Base-by-base conservation (phyloP, 1,140 invertebrate genomes). In the Thereuonema tuberculata region DNA sequence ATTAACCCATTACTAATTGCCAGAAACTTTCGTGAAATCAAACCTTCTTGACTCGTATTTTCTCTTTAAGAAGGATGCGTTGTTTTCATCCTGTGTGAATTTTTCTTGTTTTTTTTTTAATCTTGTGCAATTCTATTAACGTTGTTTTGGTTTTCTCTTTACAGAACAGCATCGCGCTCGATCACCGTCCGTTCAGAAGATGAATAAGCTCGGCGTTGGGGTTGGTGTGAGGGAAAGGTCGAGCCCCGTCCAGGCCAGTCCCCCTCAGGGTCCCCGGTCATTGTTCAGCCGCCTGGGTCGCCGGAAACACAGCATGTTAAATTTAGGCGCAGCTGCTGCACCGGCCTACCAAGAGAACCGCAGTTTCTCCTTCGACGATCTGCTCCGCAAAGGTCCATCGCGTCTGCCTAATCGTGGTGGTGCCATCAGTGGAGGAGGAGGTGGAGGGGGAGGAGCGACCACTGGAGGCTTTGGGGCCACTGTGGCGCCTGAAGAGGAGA, bases 231-330 rank as follows among this genome's bases (percentile, higher is more conserved):
- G n/a, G n/a, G n/a, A n/a, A n/a, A n/a, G n/a, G n/a, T n/a, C n/a
- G n/a, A n/a, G n/a, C n/a, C 56, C 56, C 2, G 43, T 37, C 9
- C n/a, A 26, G 25, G 3, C 5, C 9, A 60, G 59, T 25, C 59
- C 59, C 3, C 59, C 56, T 2, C 26, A 23, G 21, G 27, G 9
- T 31, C 24, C 68, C 21, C 62, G 82, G 56, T 82, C 83, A 59
- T 78, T 86, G 67, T 80, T 86, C 69, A 81, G 82, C 70, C 80
- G 84, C 72, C 79, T 86, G 71, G 83, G 83, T 80, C 84, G 85
- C 74, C 80, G 84, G 76, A 86, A 86, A 81, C 82, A 84, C 69
- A 85, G 83, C 66, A 79, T 85, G 72, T 77, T 84, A 70, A 84
- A 82, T 75, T 78, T 85, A 68, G 79, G 80, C 75, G 17, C 3